Evolutionary conservation across 35 echinoderm and acorn worm genomes (phyloP), one percentile per base, ranked within the genome.

Genomic region (Hemicentrotus pulcherrimus): DNA sequence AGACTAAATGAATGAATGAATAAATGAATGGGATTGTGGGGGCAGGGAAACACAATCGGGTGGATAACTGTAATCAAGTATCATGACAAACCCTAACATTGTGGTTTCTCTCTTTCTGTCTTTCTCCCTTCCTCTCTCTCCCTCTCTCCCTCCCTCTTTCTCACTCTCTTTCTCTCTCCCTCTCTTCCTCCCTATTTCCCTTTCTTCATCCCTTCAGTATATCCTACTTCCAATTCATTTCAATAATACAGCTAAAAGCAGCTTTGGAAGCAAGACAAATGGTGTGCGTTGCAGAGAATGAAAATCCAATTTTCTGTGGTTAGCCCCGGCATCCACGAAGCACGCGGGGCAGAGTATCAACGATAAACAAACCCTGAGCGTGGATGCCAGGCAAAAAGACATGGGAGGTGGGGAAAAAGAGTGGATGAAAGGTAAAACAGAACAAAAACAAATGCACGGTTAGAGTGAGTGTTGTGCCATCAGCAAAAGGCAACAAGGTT

Each of bases 161-260:
- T 90, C 4, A 15, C 19, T 46, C 45, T 5, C 32, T 47, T 0
- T 15, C 88, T 16, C 22, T 2, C 32, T 19, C 46, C 32, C 9
- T 45, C 88, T 86, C 7, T 86, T 6, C 9, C 18, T 2, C 85
- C 9, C 86, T 86, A 0, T 86, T 22, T 86, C 86, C 86, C 32
- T 86, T 13, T 31, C 86, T 86, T 22, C 32, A 45, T 13, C 45
- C 32, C n/a, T 90, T 30, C 88, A 90, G 32, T 46, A 78, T 22
- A 78, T n/a, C 28, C 88, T 90, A 90, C 10, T 50, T 58, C 46
- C 91, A 93, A 93, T 93, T 58, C 91, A 93, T 93, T 93, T 93
- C 91, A 93, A 93, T 93, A 93, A 93, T 93, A 47, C 48, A 93
- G 46, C 91, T 93, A 93, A 93, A 58, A 93, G 91, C 91, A 93